Evolutionary conservation across 2,797 vertebrate species (phyloP).

Genomic region (Danio jaintianensis): DNA sequence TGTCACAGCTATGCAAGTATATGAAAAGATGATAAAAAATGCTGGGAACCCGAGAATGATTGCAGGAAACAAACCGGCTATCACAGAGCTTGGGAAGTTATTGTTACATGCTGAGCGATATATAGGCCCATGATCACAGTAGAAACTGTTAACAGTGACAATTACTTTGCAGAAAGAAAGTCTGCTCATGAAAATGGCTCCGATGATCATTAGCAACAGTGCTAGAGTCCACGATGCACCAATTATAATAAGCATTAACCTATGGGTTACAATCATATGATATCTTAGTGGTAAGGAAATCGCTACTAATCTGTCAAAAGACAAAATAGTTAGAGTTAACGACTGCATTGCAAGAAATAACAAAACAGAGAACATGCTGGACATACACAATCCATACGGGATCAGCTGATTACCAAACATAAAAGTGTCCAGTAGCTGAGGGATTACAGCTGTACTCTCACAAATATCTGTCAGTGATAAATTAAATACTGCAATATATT

Average conservation of each 20-base stretch:
- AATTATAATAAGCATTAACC: conserved; percentile 62
- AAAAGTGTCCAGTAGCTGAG: conserved; percentile 56
- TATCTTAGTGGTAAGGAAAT: conserved; percentile 72
- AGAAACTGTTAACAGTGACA: conserved; percentile 63
- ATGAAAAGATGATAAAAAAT: conserved; percentile 59
- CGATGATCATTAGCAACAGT: neutral
- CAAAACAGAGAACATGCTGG: conserved; percentile 62
- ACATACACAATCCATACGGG: conserved; percentile 41
- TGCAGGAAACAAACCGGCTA: fast-evolving
- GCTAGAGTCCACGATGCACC: neutral
- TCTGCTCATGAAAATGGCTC: conserved; percentile 49
- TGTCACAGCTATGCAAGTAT: conserved; percentile 61
- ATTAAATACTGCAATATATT: conserved; percentile 60
- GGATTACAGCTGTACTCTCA: conserved; percentile 69
- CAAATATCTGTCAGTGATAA: conserved; percentile 68
- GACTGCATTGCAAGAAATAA: conserved; percentile 63
- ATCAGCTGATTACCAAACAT: conserved; percentile 46
- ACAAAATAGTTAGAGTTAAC: conserved; percentile 63
- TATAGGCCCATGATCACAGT: conserved; percentile 67
- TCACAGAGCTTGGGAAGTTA: conserved; percentile 37
- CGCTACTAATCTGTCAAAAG: conserved; percentile 71
- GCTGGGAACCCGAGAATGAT: conserved; percentile 54
- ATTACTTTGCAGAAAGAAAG: conserved; percentile 70
- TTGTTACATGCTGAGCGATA: conserved; percentile 66
- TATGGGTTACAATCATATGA: conserved; percentile 62